Evolutionary conservation across 2,888 invertebrate species (phyloP).

Genomic region (Tachina lurida): DNA sequence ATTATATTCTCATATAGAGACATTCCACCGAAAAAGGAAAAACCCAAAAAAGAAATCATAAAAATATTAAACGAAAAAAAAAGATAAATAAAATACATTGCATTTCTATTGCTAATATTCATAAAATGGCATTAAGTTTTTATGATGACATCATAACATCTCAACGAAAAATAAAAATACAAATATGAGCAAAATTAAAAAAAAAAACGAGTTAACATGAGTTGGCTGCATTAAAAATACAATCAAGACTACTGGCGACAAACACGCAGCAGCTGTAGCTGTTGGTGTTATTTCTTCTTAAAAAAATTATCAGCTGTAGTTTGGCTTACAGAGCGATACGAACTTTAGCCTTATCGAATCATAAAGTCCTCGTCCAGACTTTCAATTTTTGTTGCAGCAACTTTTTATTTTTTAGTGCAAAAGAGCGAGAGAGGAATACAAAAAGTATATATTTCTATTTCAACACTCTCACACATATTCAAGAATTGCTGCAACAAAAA

Average conservation of each 20-base stretch:
- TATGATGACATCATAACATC: slow-evolving; percentile 64
- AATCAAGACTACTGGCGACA: not conserved
- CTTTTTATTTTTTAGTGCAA: too few relatives aligned
- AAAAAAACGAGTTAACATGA: slow-evolving; percentile 1
- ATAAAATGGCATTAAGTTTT: slow-evolving; percentile 66
- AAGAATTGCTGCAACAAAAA: too few relatives aligned
- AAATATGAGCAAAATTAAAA: slow-evolving; percentile 2
- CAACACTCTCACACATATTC: too few relatives aligned
- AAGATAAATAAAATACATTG: slow-evolving; percentile 52
- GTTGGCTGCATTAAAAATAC: not conserved
- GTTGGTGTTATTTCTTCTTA: too few relatives aligned
- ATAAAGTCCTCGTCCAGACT: too few relatives aligned
- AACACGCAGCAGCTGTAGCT: too few relatives aligned
- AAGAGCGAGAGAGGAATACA: too few relatives aligned
- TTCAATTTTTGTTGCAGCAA: too few relatives aligned
- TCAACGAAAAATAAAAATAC: slow-evolving; percentile 25
- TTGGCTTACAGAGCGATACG: too few relatives aligned
- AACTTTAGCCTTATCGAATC: too few relatives aligned
- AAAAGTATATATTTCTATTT: too few relatives aligned
- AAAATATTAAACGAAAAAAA: slow-evolving; percentile 20
- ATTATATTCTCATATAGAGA: not conserved
- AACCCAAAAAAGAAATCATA: not conserved
- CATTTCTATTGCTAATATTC: slow-evolving; percentile 69
- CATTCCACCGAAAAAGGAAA: not conserved
- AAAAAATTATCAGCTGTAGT: too few relatives aligned